Evolutionary conservation across 2,113 vertebrate genomes (phyloP).

Genomic region (Tapirus terrestris): DNA sequence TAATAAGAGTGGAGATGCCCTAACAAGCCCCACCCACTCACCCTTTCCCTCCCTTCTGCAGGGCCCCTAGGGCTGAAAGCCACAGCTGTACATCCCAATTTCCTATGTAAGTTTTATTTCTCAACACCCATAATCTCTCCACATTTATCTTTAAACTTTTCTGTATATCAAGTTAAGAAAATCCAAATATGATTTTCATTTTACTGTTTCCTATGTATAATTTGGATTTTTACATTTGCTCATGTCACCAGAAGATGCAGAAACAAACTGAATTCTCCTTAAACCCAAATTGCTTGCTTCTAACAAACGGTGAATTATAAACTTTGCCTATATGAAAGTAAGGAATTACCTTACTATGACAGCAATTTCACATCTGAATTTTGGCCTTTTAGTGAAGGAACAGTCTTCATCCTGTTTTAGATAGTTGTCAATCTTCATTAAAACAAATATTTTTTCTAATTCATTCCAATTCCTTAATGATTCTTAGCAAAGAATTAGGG

Average conservation of each 20-base stretch:
- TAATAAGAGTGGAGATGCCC: background rate
- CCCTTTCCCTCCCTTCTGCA: background rate
- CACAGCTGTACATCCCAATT: background rate
- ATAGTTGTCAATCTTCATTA: background rate
- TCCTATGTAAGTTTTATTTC: background rate
- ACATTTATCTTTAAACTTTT: background rate
- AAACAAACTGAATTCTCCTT: constrained; percentile 37
- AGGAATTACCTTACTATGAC: background rate
- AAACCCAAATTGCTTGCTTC: constrained; percentile 18
- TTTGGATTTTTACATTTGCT: background rate
- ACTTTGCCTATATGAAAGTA: background rate
- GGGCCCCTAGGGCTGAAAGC: background rate
- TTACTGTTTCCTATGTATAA: background rate
- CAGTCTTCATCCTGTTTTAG: background rate
- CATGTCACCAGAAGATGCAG: background rate
- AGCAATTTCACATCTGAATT: background rate
- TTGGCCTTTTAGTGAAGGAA: background rate
- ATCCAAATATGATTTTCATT: background rate
- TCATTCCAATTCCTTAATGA: constrained; percentile 20
- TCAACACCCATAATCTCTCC: background rate
- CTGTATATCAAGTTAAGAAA: background rate
- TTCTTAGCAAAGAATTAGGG: background rate
- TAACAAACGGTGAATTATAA: constrained; percentile 24
- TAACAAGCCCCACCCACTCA: background rate
- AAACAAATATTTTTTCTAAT: background rate